These are phyloP conservation scores for Zophobas morio DNA, from an alignment of 1,140 invertebrate species.

Conservation along the genomic window DNA sequence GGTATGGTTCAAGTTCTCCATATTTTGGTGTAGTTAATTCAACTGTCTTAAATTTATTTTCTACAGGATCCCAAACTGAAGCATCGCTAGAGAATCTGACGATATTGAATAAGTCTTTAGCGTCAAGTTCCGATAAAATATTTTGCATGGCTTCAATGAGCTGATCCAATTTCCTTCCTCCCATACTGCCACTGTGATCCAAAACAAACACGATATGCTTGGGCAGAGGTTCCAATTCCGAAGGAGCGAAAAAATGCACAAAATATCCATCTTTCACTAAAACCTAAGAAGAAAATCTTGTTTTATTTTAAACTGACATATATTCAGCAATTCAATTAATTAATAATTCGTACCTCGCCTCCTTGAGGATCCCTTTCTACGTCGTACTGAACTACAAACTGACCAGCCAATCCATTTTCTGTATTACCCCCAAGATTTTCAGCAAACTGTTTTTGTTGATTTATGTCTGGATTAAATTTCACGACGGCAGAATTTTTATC, in stretches of 20 bases:
- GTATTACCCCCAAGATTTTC: conserved; percentile 58
- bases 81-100: conserved; percentile 72
- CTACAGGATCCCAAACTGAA: conserved; percentile 55
- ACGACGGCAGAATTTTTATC: conserved; percentile 62
- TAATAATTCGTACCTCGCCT: conserved; percentile 69
- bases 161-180: conserved; percentile 74
- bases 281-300: neutral
- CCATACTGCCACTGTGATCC: conserved; percentile 80
- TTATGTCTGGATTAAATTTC: conserved; percentile 68
- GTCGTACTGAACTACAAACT: conserved; percentile 78
- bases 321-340: conserved; percentile 1
- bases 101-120: conserved; percentile 77
- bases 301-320: neutral
- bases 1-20: conserved; percentile 1
- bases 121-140: conserved; percentile 74
- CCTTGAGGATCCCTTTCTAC: conserved; percentile 70
- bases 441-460: conserved; percentile 68
- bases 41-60: neutral
- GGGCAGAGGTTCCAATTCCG: conserved; percentile 71
- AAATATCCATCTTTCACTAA: conserved; percentile 79
- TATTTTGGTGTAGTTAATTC: neutral
- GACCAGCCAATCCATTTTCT: conserved; percentile 71
- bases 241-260: conserved; percentile 82
- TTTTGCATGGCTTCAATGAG: conserved; percentile 76
- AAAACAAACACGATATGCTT: conserved; percentile 81